Evolutionary conservation across 2,888 invertebrate genomes (phyloP), one percentile per base, ranked within the genome.

Genomic region (Lycia hirtaria): DNA sequence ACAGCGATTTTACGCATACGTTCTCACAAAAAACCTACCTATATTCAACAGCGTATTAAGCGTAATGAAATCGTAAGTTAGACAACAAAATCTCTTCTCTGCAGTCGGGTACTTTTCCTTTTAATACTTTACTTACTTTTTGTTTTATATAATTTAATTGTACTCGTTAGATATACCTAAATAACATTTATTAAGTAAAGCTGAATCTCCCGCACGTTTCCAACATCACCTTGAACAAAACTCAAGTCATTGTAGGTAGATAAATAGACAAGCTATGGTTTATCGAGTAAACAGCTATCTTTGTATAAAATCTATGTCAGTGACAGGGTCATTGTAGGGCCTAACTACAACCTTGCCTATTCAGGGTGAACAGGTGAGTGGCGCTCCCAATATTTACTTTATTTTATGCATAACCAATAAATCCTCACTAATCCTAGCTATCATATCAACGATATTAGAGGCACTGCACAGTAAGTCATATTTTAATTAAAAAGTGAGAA

Each of bases 241-340:
- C 7, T 33, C 19, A 35, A 24, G 24, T 24, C 19, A 5, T 3
- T 19, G 10, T 24, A 24, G 24, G 3, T 22, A 22, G 6, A 7
- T 7, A 37, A 37, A 19, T 5, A n/a, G 17, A n/a, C 6, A 7
- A 20, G 10, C n/a, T n/a, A 19, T 19, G 4, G 1, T 19, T 3
- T 19, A 37, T n/a, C n/a, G n/a, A 19, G 20, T n/a, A 19, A 37
- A 37, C 17, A 35, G 17, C 9, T 35, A 19, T 5, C 7, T 30
- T 38, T 38, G 35, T 38, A 20, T 38, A 22, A 20, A 38, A 38
- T 38, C 37, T 54, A 38, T 32, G 19, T 47, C 40, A 32, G 22
- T 32, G 32, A 35, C 49, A 50, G 54, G 51, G 59, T 62, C 62
- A 61, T 45, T 47, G 54, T 15, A 32, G 12, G 6, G 6, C 2